A percentile compares a stretch with the other conserved stretches of the same genome.
phyloP scores from a whole-genome alignment of 2,113 vertebrate species.

The Centropus unirufus region DNA sequence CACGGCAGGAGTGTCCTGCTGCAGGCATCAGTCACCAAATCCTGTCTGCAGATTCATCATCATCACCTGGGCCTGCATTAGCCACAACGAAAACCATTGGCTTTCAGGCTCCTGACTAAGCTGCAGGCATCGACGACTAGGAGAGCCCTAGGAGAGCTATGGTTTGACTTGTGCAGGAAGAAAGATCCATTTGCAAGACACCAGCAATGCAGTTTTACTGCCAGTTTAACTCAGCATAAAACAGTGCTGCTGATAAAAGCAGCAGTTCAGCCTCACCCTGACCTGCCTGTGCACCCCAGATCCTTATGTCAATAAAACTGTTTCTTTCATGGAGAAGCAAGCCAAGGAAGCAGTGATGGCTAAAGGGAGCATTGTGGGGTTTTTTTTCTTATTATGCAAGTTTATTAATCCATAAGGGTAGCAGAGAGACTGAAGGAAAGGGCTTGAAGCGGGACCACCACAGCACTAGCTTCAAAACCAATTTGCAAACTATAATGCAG shows the following conservation, averaged over 20 bases:
- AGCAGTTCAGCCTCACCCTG: not conserved
- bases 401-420: not conserved
- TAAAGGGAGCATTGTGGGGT: not conserved
- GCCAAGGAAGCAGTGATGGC: not conserved
- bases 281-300: not conserved
- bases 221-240: not conserved
- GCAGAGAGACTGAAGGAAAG: not conserved
- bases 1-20: not conserved
- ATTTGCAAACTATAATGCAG: not conserved
- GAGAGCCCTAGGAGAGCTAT: not conserved
- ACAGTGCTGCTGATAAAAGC: not conserved
- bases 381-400: not conserved
- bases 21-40: not conserved
- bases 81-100: not conserved
- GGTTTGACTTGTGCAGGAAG: not conserved
- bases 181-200: not conserved
- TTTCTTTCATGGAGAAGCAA: not conserved
- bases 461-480: not conserved
- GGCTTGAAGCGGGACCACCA: not conserved
- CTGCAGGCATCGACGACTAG: not conserved
- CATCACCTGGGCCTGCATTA: not conserved
- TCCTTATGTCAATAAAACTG: not conserved
- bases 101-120: not conserved
- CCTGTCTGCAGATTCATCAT: not conserved
- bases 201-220: not conserved